Evolutionary conservation across 2,888 invertebrate genomes (phyloP).

Genomic region (Lasioglossum malachurum): DNA sequence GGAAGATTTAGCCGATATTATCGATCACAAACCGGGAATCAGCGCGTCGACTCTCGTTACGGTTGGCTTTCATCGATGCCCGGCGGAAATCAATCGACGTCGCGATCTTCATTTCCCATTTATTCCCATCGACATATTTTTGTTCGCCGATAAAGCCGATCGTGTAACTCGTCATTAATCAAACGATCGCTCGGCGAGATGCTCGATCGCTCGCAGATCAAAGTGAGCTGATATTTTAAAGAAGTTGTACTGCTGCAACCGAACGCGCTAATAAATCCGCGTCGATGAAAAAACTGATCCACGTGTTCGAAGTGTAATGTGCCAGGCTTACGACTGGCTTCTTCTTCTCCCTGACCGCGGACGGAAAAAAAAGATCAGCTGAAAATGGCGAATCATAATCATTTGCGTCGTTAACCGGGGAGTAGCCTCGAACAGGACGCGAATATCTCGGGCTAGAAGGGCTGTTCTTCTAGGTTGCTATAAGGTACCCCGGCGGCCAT

Average conservation of each 20-base stretch:
- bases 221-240: conserved; percentile 38
- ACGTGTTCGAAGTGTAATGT: conserved; percentile 1
- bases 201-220: background rate
- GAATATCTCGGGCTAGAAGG: conserved; percentile 36
- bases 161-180: conserved; percentile 37
- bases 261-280: conserved; percentile 28
- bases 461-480: conserved; percentile 52
- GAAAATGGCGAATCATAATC: conserved; percentile 62
- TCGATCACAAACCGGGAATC: conserved; percentile 44
- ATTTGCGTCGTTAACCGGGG: conserved; percentile 53
- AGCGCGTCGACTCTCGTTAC: conserved; percentile 37
- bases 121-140: conserved; percentile 40
- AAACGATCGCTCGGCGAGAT: conserved; percentile 2
- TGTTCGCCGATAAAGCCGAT: conserved; percentile 4
- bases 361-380: background rate
- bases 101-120: conserved; percentile 46
- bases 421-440: conserved; percentile 36
- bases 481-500: conserved; percentile 56
- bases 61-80: conserved; percentile 35
- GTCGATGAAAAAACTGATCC: conserved; percentile 21
- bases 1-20: conserved; percentile 28
- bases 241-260: conserved; percentile 3
- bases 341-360: conserved; percentile 1
- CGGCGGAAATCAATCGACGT: conserved; percentile 50
- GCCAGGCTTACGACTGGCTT: conserved; percentile 11